These are phyloP conservation scores for Mylabris sibirica DNA, from an alignment of 2,888 invertebrate species.

Conservation along the genomic window DNA sequence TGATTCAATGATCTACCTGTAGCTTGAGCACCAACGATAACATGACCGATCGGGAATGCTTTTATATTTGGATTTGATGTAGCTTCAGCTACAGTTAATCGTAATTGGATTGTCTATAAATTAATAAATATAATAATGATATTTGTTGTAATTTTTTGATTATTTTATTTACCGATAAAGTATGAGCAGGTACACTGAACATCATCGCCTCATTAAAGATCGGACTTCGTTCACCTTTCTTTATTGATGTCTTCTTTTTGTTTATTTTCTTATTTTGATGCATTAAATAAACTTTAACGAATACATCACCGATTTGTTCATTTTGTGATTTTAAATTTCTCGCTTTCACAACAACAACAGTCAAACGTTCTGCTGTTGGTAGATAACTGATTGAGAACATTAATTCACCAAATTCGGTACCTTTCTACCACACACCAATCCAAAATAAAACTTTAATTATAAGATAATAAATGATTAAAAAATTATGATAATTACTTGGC, in stretches of 20 bases:
- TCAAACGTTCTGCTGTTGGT: constrained; percentile 82
- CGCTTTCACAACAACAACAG: constrained; percentile 79
- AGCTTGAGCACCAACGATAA: constrained; percentile 78
- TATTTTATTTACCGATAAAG: constrained; percentile 66
- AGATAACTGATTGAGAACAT: constrained; percentile 84
- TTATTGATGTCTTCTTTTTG: constrained; percentile 81
- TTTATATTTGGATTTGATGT: constrained; percentile 62
- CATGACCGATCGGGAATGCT: constrained; percentile 77
- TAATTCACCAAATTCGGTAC: constrained; percentile 77
- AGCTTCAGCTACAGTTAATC: constrained; percentile 71
- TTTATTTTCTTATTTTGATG: constrained; percentile 83
- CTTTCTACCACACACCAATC: constrained; percentile 66
- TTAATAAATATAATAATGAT: neutral
- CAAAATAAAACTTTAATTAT: constrained; percentile 16
- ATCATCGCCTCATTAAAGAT: constrained; percentile 88
- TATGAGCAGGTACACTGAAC: constrained; percentile 79
- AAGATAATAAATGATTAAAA: constrained; percentile 12
- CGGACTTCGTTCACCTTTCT: constrained; percentile 76
- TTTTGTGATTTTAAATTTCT: constrained; percentile 72
- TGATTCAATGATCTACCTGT: constrained; percentile 77
- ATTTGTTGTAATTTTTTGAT: neutral
- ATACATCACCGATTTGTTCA: constrained; percentile 70
- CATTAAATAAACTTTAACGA: constrained; percentile 82
- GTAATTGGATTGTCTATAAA: constrained; percentile 74
- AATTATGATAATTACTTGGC: constrained; percentile 64